phyloP scores from a whole-genome alignment of 2,888 invertebrate species.

The Sclerodermus sp. region DNA sequence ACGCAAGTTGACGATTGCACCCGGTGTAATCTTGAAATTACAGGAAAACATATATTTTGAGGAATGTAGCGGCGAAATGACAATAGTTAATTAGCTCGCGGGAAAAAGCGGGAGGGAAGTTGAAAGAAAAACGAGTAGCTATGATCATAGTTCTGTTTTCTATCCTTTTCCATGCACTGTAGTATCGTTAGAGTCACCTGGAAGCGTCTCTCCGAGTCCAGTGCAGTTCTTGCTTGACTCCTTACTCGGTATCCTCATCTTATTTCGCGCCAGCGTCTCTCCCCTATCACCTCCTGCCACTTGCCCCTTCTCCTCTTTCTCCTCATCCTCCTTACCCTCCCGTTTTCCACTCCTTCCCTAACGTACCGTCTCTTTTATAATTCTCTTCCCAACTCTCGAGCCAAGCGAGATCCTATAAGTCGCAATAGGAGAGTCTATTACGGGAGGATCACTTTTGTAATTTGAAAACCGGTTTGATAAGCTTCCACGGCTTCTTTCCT shows the following conservation, averaged over 20 bases:
- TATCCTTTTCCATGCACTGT: no score
- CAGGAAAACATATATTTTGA: no score
- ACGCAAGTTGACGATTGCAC: no score
- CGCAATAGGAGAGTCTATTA: slow-evolving; percentile 47
- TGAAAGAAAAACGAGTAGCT: no score
- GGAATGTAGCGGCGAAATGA: no score
- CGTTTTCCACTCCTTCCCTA: neutral
- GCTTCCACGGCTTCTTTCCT: slow-evolving; percentile 22
- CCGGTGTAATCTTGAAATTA: no score
- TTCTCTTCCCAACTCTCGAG: slow-evolving; percentile 31
- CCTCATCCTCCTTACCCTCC: neutral
- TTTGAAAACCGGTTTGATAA: slow-evolving; percentile 47
- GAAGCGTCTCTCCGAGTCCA: no score
- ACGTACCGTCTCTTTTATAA: slow-evolving; percentile 24
- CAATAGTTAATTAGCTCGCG: no score
- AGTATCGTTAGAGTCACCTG: no score
- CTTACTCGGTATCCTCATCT: neutral
- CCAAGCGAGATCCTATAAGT: slow-evolving; percentile 45
- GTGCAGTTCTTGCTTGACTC: no score
- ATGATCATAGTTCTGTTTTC: no score
- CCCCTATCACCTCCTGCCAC: slow-evolving; percentile 3
- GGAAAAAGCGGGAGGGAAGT: no score
- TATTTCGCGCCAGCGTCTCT: neutral
- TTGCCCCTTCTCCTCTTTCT: neutral
- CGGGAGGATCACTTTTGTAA: slow-evolving; percentile 47